phyloP scores from a whole-genome alignment of 2,888 invertebrate genomes.

The Octodonta nipae region DNA sequence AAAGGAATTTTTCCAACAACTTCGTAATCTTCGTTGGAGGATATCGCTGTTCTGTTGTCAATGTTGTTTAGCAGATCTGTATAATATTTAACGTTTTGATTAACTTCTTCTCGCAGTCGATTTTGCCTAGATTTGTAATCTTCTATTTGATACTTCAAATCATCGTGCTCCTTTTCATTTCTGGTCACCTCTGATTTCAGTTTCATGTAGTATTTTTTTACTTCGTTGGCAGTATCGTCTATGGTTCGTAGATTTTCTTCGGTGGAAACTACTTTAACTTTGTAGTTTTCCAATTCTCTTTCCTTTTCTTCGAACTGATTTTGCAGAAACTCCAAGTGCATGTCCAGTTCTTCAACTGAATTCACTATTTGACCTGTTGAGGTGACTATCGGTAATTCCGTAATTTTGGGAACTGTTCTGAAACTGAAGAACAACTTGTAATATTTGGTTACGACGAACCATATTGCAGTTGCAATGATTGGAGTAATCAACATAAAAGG shows the following conservation, averaged over 20 bases:
- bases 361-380: slow-evolving; percentile 22
- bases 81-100: slow-evolving; percentile 21
- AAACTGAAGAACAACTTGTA: too few species aligned
- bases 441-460: too few species aligned
- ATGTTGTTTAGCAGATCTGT: slow-evolving; percentile 17
- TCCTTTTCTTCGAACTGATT: slow-evolving; percentile 25
- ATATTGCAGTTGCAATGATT: too few species aligned
- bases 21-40: slow-evolving; percentile 17
- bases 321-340: slow-evolving; percentile 25
- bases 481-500: too few species aligned
- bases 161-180: slow-evolving; percentile 25
- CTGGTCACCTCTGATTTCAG: slow-evolving; percentile 20
- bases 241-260: slow-evolving; percentile 21
- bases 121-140: slow-evolving; percentile 23
- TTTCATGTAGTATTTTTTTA: slow-evolving; percentile 25
- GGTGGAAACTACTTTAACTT: slow-evolving; percentile 17
- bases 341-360: slow-evolving; percentile 27
- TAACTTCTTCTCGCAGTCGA: slow-evolving; percentile 22
- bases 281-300: slow-evolving; percentile 22
- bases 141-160: slow-evolving; percentile 25
- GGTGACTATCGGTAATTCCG: slow-evolving; percentile 23
- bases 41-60: too few species aligned
- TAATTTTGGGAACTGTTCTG: slow-evolving; percentile 13
- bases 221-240: slow-evolving; percentile 23
- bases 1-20: slow-evolving; percentile 12